These are phyloP conservation scores for Centropus bengalensis DNA, from an alignment of 2,113 vertebrate genomes.

Conservation along the genomic window DNA sequence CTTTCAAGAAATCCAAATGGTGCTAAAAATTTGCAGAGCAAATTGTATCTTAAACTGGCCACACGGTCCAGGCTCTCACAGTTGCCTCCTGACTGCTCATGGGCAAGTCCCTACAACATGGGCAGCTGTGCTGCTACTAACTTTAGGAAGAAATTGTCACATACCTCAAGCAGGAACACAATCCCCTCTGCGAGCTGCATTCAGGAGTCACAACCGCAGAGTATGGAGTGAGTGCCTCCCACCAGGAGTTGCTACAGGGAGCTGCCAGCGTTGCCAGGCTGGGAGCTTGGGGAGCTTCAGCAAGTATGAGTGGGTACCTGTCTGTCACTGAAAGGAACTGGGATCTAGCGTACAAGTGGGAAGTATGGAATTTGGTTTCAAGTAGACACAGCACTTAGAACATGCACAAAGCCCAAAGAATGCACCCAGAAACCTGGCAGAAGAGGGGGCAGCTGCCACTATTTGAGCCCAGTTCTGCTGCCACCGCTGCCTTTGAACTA, in stretches of 20 bases:
- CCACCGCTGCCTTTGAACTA: neutral
- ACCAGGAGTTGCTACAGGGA: neutral
- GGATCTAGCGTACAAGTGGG: neutral
- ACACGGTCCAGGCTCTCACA: neutral
- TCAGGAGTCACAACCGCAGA: rapidly evolving
- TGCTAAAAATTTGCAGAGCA: neutral
- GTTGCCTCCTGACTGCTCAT: neutral
- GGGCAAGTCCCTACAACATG: neutral
- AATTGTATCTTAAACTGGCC: neutral
- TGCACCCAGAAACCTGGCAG: neutral
- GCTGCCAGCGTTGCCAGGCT: neutral
- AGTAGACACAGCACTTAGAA: neutral
- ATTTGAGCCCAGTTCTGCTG: neutral
- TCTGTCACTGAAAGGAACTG: neutral
- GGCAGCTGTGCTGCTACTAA: neutral
- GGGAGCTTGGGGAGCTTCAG: neutral
- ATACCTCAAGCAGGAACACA: neutral
- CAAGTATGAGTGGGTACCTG: neutral
- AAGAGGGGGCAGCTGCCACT: neutral
- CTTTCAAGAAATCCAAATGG: neutral
- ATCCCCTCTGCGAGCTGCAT: neutral
- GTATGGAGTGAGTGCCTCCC: rapidly evolving
- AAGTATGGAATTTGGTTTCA: neutral
- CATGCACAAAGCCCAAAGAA: neutral
- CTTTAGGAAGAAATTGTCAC: neutral